Evolutionary conservation across 2,888 invertebrate genomes (phyloP).

Genomic region (Schizotus pectinicornis): DNA sequence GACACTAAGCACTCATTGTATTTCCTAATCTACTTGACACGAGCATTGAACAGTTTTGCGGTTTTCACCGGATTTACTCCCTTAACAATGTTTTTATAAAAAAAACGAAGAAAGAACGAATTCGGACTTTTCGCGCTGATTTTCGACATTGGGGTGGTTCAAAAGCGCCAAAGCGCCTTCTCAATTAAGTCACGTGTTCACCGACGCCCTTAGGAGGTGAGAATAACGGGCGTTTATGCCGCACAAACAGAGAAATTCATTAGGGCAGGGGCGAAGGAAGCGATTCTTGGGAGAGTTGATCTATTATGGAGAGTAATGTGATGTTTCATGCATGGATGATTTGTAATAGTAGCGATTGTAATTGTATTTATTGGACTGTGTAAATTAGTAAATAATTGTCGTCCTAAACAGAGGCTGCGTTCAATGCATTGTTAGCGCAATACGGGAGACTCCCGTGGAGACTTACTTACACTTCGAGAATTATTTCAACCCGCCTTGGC

Average conservation of each 20-base stretch:
- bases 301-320: conserved; percentile 37
- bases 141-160: conserved; percentile 11
- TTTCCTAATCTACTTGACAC: conserved; percentile 35
- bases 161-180: conserved; percentile 11
- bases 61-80: conserved; percentile 12
- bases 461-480: conserved; percentile 53
- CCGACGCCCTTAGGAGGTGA: conserved; percentile 21
- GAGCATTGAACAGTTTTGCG: conserved; percentile 35
- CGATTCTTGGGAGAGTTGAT: conserved; percentile 36
- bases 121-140: conserved; percentile 13
- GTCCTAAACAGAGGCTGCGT: conserved; percentile 51
- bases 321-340: conserved; percentile 46
- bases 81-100: conserved; percentile 24
- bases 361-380: conserved; percentile 59
- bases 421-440: conserved; percentile 50
- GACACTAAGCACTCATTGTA: conserved; percentile 31
- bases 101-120: conserved; percentile 28
- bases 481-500: conserved; percentile 39
- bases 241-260: conserved; percentile 31
- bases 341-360: conserved; percentile 54
- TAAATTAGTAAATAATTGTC: conserved; percentile 58
- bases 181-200: conserved; percentile 15
- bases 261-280: conserved; percentile 36
- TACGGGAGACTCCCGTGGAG: conserved; percentile 50
- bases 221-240: conserved; percentile 10